phyloP scores from a whole-genome alignment of 2,797 vertebrate genomes.

The Sebastes diaconus region DNA sequence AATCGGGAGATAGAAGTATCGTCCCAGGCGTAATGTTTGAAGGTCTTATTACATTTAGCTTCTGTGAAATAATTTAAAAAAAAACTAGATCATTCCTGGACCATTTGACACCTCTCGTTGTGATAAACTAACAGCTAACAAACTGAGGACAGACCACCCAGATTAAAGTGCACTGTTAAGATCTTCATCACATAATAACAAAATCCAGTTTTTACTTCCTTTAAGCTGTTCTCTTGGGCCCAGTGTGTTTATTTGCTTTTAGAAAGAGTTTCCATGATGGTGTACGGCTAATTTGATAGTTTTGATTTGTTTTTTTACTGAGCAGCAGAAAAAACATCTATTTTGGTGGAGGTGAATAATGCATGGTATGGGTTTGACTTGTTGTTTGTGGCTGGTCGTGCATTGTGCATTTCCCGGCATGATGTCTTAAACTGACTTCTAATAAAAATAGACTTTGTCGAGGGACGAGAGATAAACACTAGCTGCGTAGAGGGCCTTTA shows the following conservation, averaged over 20 bases:
- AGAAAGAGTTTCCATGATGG: background rate
- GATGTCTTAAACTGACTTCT: background rate
- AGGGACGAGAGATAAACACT: slow-evolving; percentile 4
- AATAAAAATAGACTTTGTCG: slow-evolving; percentile 7
- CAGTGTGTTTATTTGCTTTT: background rate
- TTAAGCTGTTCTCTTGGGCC: background rate
- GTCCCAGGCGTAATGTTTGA: too few species aligned
- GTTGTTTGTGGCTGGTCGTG: background rate
- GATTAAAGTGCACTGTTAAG: background rate
- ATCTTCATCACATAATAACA: slow-evolving; percentile 22
- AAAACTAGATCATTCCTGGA: background rate
- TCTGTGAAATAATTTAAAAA: background rate
- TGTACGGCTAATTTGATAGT: background rate
- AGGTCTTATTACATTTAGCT: background rate
- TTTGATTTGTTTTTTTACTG: slow-evolving; percentile 5
- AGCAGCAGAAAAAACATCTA: background rate
- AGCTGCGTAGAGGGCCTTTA: background rate
- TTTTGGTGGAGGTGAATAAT: background rate
- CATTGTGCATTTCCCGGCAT: background rate
- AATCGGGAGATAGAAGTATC: too few species aligned
- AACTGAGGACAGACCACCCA: background rate
- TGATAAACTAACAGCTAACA: slow-evolving; percentile 10
- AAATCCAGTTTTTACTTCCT: background rate
- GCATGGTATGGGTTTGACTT: background rate
- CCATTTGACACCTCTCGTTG: background rate